phyloP scores from a whole-genome alignment of 2,888 invertebrate genomes.

The Brassicogethes aeneus region DNA sequence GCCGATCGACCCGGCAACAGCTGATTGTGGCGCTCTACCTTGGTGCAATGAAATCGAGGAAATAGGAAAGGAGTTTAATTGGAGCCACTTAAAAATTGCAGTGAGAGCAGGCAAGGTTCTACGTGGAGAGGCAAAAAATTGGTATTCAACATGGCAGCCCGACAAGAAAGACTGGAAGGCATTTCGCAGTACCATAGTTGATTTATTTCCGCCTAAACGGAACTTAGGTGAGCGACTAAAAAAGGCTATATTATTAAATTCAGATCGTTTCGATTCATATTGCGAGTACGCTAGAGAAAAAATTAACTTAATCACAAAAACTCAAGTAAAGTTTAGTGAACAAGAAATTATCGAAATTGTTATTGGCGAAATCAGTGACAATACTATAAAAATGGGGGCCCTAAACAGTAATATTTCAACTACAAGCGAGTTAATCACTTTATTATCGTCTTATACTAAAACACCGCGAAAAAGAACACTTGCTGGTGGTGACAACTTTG shows the following conservation, averaged over 20 bases:
- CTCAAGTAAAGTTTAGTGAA: neutral
- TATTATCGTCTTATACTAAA: slow-evolving; percentile 3
- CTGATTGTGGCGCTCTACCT: no score
- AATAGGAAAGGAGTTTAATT: slow-evolving; percentile 4
- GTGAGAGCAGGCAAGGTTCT: no score
- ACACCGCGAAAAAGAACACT: neutral
- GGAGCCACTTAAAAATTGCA: no score
- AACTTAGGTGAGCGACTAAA: neutral
- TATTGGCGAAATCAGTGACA: slow-evolving; percentile 4
- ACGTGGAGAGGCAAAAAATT: neutral
- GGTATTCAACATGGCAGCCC: neutral
- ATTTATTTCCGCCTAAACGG: neutral
- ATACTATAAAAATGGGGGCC: slow-evolving; percentile 4
- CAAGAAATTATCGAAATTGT: neutral
- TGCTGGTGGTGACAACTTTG: neutral
- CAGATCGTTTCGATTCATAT: neutral
- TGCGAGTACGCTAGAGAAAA: slow-evolving; percentile 3
- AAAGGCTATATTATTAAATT: slow-evolving; percentile 1
- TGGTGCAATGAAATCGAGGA: no score
- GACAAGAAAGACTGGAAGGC: neutral
- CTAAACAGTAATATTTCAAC: slow-evolving; percentile 4
- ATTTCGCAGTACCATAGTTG: neutral
- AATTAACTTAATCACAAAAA: slow-evolving; percentile 3
- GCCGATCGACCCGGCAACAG: neutral
- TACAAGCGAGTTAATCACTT: slow-evolving; percentile 4